phyloP scores from a whole-genome alignment of 2,113 vertebrate genomes.

The Nyctereutes procyonoides region DNA sequence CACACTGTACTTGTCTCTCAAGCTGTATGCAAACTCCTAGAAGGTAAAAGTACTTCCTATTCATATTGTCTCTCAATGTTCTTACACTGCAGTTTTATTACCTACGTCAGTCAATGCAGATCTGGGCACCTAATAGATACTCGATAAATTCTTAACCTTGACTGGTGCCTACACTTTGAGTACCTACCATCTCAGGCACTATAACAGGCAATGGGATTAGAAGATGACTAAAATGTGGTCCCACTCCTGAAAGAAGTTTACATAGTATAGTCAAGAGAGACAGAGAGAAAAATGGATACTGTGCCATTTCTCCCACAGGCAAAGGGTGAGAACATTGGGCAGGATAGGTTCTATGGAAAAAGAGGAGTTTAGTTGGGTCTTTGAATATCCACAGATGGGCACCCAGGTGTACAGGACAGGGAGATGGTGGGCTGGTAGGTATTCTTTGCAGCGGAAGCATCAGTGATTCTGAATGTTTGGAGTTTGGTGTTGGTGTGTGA shows the following conservation, averaged over 20 bases:
- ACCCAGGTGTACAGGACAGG: accelerated
- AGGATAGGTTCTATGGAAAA: background rate
- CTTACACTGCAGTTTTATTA: background rate
- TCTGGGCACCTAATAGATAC: background rate
- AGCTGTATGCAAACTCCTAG: background rate
- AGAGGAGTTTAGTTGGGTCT: background rate
- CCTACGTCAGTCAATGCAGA: background rate
- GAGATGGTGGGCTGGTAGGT: too few species aligned
- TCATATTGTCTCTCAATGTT: background rate
- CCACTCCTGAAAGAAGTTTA: background rate
- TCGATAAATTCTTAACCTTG: background rate
- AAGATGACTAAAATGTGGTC: background rate
- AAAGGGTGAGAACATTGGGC: background rate
- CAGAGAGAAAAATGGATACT: background rate
- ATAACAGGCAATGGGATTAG: background rate
- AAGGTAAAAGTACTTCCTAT: background rate
- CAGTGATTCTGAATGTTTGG: background rate
- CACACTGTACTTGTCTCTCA: background rate
- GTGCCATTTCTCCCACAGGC: background rate
- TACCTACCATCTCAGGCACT: background rate
- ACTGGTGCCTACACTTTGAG: background rate
- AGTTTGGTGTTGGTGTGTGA: background rate
- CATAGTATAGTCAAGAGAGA: background rate
- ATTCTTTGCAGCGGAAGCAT: background rate
- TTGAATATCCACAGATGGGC: background rate